Evolutionary conservation across 2,888 invertebrate species (phyloP).

Genomic region (Ichneumoninae sp.): DNA sequence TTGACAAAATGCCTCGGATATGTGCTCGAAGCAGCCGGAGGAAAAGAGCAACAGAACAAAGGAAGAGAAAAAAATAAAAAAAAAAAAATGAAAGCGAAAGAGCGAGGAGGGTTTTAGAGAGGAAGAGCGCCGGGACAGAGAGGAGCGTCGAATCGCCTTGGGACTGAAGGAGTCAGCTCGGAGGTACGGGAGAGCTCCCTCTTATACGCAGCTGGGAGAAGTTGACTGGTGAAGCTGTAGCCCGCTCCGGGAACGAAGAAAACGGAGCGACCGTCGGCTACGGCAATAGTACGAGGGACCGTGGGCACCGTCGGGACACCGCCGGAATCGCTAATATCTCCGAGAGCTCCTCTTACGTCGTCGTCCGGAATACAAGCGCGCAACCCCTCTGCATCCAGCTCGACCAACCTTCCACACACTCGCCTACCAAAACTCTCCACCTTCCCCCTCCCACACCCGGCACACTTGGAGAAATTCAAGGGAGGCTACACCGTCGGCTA

Average conservation of each 20-base stretch:
- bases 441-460: not conserved
- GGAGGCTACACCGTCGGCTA: not conserved
- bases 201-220: constrained; percentile 11
- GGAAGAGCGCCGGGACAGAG: not conserved
- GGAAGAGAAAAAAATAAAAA: not conserved
- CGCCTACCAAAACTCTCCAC: not conserved
- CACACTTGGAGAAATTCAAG: constrained; percentile 22
- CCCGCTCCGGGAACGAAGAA: constrained; percentile 14
- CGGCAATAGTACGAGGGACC: constrained; percentile 72
- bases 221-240: constrained; percentile 40
- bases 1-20: not conserved
- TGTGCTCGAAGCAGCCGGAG: constrained; percentile 2
- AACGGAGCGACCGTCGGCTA: constrained; percentile 70
- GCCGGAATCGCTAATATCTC: constrained; percentile 78
- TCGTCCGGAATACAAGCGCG: constrained; percentile 40
- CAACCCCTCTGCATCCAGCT: constrained; percentile 4
- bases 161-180: constrained; percentile 33
- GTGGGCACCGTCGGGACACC: constrained; percentile 72
- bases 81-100: not conserved
- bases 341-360: constrained; percentile 37
- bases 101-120: not conserved
- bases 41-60: constrained; percentile 10
- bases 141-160: constrained; percentile 32
- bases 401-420: constrained; percentile 13
- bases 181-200: constrained; percentile 17